Conservation (phyloP, 2,113 vertebrate genomes). For the Hucho hucho region DNA sequence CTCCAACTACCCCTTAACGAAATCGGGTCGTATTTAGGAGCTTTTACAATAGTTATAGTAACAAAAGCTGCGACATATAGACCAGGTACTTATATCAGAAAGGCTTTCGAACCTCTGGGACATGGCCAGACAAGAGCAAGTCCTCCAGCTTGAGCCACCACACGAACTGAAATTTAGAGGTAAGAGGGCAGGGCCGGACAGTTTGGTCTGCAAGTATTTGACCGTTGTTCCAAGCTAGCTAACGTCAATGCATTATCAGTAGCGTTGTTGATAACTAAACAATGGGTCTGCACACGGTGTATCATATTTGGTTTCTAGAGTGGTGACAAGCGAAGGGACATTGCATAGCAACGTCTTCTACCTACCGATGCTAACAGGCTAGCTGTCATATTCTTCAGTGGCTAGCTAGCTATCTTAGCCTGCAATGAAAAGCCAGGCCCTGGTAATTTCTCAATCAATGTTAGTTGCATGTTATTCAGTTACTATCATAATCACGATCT, state of each 20-base stretch:
- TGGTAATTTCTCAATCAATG: slow-evolving; percentile 2
- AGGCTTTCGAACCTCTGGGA: slow-evolving; percentile 36
- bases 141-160: slow-evolving; percentile 77
- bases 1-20: neutral
- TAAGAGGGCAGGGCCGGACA: slow-evolving; percentile 45
- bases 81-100: neutral
- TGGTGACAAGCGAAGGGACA: neutral
- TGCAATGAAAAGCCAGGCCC: neutral
- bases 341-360: neutral
- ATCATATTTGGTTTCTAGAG: neutral
- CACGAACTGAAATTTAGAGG: slow-evolving; percentile 82
- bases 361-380: neutral
- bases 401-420: neutral
- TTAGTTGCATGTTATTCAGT: neutral
- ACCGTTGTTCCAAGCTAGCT: neutral
- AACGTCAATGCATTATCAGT: neutral
- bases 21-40: neutral
- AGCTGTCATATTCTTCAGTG: slow-evolving; percentile 1
- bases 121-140: slow-evolving; percentile 80
- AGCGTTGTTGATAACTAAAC: neutral
- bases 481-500: neutral
- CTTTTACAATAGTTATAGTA: neutral
- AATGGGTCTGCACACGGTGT: neutral
- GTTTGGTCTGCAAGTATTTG: neutral
- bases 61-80: neutral